A percentile compares a stretch with the other conserved stretches of the same genome.
Conservation (phyloP, 2,113 vertebrate species). For the human (Homo sapiens) region GRCh38 chr6:142111501-142112000, state of each 20-base stretch:
- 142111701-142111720: background rate
- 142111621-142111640: background rate
- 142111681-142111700: background rate
- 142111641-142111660: background rate
- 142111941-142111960: conserved; percentile 20
- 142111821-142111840: background rate
- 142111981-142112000: background rate
- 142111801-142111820: background rate
- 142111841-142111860: background rate
- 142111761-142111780: background rate
- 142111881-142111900: background rate
- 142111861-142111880: background rate
- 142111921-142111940: background rate
- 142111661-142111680: background rate
- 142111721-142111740: background rate
- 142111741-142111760: background rate
- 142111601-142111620: background rate
- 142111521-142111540: background rate
- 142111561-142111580: background rate
- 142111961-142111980: conserved; percentile 16
- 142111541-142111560: background rate
- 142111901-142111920: conserved; percentile 25
- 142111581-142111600: background rate
- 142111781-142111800: background rate
- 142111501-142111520: background rate